Base-by-base conservation (phyloP, 2,113 vertebrate genomes). In the Cottus gobio region DNA sequence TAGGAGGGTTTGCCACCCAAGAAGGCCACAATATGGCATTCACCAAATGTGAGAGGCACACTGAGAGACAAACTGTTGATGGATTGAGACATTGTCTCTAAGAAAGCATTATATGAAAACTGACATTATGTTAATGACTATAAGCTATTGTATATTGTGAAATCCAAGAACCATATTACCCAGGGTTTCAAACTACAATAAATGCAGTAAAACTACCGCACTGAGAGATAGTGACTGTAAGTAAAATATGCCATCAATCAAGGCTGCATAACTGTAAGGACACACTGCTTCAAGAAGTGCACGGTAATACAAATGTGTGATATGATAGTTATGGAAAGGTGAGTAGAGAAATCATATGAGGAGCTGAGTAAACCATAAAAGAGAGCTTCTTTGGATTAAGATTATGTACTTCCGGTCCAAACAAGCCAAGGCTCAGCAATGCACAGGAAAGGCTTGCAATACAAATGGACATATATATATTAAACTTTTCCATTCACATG, bases 1-100 rank as follows among this genome's bases (percentile, higher is more conserved):
- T 83, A 80, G 83, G 83, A 87, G 69, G 69, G 28, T 63, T 31
- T 78, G 88, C 90, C 93, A 92, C 93, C 90, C 91, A 93, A 64
- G 77, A 77, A 84, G 89, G 18, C 68, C 62, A 52, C 36, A 20
- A 46, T 68, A 75, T 64, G 71, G 28, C 56, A 82, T 74, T 60
- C 24, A 71, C 30, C 66, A 85, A 28, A 56, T 31, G 18, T 84
- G 72, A 48, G 26, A 66, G 44, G 31, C 46, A 37, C 67, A 71
- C 71, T 10, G 39, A 71, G 50, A 57, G 7, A 66, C 39, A 66
- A 26, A 46, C 39, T 46, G 63, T 30, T 44, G 39, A 65, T 18
- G 7, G n/a, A 42, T 26, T 46, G 28, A 34, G 22, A 26, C 26
- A 52, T 12, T 39, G 7, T 50, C 10, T 50, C 10, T 12, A 37